A percentile compares a stretch with the other conserved stretches of the same genome.
phyloP scores from a whole-genome alignment of 2,797 vertebrate genomes.

The Columba guinea region DNA sequence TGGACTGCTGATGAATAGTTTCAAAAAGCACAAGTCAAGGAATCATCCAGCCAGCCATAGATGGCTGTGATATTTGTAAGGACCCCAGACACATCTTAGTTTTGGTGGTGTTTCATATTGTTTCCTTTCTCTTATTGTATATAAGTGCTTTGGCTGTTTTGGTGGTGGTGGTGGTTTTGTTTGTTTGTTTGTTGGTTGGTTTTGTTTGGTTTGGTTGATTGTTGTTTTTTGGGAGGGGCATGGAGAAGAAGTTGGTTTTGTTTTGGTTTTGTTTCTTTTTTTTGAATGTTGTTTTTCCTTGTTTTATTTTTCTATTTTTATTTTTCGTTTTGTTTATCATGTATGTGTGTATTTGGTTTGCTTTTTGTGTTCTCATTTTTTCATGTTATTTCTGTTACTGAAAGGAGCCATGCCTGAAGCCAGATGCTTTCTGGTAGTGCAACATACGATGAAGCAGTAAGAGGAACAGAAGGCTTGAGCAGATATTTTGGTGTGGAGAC shows the following conservation, averaged over 20 bases:
- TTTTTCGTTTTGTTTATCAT: neutral
- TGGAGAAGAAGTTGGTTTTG: neutral
- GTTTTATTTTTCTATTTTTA: too few species aligned
- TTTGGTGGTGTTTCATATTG: slow-evolving; percentile 8
- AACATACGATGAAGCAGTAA: neutral
- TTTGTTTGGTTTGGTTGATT: neutral
- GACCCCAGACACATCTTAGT: neutral
- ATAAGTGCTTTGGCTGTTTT: neutral
- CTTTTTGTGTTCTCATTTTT: neutral
- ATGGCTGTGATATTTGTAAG: neutral
- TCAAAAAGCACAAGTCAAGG: neutral
- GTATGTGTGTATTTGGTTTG: neutral
- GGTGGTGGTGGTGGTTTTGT: neutral
- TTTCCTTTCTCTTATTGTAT: neutral
- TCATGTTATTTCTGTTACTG: neutral
- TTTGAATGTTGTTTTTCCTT: too few species aligned
- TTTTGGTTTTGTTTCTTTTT: neutral
- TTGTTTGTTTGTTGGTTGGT: neutral
- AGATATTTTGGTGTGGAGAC: neutral
- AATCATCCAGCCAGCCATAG: neutral
- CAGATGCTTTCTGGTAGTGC: neutral
- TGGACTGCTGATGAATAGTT: neutral
- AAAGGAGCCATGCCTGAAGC: neutral
- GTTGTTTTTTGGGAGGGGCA: too few species aligned
- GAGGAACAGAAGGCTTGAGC: neutral